Evolutionary conservation across 2,113 vertebrate species (phyloP).

Genomic region (Psephotus haematonotus): DNA sequence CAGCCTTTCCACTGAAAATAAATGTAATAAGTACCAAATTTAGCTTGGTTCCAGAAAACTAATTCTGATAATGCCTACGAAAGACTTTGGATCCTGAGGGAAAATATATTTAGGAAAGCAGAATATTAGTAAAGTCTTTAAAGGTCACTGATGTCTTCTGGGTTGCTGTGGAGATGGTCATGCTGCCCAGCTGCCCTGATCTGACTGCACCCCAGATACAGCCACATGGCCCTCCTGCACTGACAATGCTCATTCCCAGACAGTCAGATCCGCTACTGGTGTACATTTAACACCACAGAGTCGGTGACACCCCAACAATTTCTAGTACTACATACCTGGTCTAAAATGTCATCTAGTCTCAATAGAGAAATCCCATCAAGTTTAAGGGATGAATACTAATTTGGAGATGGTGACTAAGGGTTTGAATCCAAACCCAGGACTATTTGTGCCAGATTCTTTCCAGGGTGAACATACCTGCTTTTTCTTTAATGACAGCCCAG

Average conservation of each 20-base stretch:
- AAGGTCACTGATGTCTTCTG: background rate
- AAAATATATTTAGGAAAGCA: background rate
- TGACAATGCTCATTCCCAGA: background rate
- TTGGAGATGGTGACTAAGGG: background rate
- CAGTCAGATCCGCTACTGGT: background rate
- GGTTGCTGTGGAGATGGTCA: background rate
- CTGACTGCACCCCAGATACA: background rate
- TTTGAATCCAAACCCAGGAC: background rate
- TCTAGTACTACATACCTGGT: background rate
- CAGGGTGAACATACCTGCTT: conserved; percentile 80
- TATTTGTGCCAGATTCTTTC: background rate
- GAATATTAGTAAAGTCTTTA: background rate
- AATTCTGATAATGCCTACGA: background rate
- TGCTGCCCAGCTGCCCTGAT: fast-evolving
- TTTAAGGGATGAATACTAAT: background rate
- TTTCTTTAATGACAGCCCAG: conserved; percentile 86
- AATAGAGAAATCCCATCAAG: background rate
- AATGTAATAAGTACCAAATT: background rate
- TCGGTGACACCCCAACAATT: background rate
- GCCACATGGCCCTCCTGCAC: background rate
- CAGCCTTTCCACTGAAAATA: background rate
- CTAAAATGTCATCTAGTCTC: background rate
- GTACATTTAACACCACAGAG: background rate
- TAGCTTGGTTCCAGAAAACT: background rate
- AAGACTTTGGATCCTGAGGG: background rate